Evolutionary conservation across 2,113 vertebrate genomes (phyloP).

Genomic region (Crocuta crocuta): DNA sequence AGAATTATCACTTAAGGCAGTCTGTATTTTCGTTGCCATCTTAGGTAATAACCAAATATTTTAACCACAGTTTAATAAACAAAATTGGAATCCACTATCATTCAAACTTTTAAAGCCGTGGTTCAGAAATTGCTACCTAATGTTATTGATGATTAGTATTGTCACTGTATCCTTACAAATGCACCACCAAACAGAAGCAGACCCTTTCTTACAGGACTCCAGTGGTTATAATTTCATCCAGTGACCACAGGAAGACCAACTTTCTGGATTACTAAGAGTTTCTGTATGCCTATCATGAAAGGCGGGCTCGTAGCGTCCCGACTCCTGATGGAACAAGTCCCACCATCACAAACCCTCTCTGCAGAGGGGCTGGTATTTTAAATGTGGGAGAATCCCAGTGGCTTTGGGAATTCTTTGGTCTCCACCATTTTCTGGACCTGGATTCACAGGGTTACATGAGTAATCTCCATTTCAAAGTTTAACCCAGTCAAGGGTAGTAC

Average conservation of each 20-base stretch:
- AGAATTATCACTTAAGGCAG: not conserved
- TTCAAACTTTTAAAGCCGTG: not conserved
- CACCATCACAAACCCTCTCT: not conserved
- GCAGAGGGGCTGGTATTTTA: not conserved
- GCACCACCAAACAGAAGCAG: not conserved
- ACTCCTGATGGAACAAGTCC: not conserved
- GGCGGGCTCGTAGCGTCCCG: not conserved
- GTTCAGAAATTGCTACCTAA: not conserved
- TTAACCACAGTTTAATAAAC: not conserved
- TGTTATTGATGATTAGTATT: not conserved
- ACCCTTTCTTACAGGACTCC: not conserved
- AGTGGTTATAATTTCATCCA: not conserved
- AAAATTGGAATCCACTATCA: not conserved
- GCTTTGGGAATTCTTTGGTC: not conserved
- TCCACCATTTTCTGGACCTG: not conserved
- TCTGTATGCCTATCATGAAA: not conserved
- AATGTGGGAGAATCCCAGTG: not conserved
- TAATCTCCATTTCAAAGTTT: not conserved
- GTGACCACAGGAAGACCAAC: not conserved
- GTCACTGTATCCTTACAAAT: not conserved
- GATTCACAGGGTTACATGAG: not conserved
- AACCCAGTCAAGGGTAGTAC: not conserved
- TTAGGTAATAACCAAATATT: not conserved
- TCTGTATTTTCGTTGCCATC: not conserved
- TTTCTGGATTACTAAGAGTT: not conserved